Evolutionary conservation across 1,140 invertebrate species (phyloP), one percentile per base, ranked within the genome.

Genomic region (Thalassaphorura encarpata): DNA sequence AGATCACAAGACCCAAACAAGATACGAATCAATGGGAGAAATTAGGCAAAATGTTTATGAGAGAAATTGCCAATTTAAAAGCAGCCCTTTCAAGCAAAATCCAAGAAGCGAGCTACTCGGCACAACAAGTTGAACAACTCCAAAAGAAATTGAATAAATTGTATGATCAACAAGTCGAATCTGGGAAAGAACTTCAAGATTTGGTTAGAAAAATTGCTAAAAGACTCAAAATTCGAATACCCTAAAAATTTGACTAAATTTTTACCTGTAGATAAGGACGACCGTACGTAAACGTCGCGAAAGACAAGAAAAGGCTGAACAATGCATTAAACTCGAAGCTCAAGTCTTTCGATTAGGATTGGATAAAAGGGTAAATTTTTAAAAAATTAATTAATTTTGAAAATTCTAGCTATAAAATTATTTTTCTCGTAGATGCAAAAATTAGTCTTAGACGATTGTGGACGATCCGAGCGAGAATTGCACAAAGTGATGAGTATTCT

Each of bases 1-100:
- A 62, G 2, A 24, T 55, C 13, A 52, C 45, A 1, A 52, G 43
- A 13, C 63, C 60, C 1, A 58, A 54, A 19, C 41, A 49, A 16
- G 54, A 60, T 18, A 36, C 19, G 2, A 56, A 40, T 19, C 56
- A 58, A 33, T 65, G 63, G 60, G 54, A 65, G 23, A 65, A 58
- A 56, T 40, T 65, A 16, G 33, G 28, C 2, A 23, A 41, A 4
- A 51, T 65, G 46, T 54, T 65, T 13, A 18, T 41, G 1, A 24
- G 41, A 21, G 63, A 65, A 57, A 65, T 65, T 42, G 18, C 31
- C 2, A 57, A 60, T 56, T 53, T 65, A 19, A 65, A 65, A 51
- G 18, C 15, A 8, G 42, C 42, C 6, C 31, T 65, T 15, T 33
- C 56, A 26, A 56, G 55, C 21, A 60, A 55, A 43, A 33, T 60